Evolutionary conservation across 2,797 vertebrate genomes (phyloP).

Genomic region (Centroberyx gerrardi): DNA sequence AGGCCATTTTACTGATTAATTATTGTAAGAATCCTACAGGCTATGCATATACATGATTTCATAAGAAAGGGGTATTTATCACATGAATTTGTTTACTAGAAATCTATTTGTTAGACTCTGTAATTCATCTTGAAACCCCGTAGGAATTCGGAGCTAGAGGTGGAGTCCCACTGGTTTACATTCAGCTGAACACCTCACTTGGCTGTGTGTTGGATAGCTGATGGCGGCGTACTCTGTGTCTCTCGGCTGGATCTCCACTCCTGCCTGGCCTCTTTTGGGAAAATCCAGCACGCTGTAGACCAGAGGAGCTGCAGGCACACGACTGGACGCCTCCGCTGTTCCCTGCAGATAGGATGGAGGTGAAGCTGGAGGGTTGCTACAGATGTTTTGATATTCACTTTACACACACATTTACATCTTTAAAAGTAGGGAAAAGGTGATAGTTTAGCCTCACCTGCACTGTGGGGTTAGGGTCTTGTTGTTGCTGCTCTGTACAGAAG

Average conservation of each 20-base stretch:
- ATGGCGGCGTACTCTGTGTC: slow-evolving; percentile 70
- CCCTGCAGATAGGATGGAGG: slow-evolving; percentile 49
- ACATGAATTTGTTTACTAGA: not conserved
- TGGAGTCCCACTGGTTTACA: not conserved
- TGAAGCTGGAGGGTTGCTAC: not conserved
- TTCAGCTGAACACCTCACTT: not conserved
- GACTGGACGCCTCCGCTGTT: not conserved
- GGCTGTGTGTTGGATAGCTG: slow-evolving; percentile 44
- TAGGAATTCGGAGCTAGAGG: too few species aligned
- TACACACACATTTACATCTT: not conserved
- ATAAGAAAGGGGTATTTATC: not conserved
- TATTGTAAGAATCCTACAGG: not conserved
- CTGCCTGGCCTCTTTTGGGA: slow-evolving; percentile 55
- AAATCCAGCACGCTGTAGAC: slow-evolving; percentile 79
- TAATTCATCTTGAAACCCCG: too few species aligned
- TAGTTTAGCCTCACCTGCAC: slow-evolving; percentile 57
- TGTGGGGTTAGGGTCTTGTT: slow-evolving; percentile 31
- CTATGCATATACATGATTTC: not conserved
- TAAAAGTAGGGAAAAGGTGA: not conserved
- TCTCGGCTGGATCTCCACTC: slow-evolving; percentile 17
- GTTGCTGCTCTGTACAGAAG: slow-evolving; percentile 48
- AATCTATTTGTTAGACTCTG: not conserved
- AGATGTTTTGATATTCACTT: not conserved
- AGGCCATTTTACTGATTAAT: not conserved
- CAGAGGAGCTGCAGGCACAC: slow-evolving; percentile 17